Evolutionary conservation across 2,797 vertebrate species (phyloP).

Genomic region (Channallabes apus): DNA sequence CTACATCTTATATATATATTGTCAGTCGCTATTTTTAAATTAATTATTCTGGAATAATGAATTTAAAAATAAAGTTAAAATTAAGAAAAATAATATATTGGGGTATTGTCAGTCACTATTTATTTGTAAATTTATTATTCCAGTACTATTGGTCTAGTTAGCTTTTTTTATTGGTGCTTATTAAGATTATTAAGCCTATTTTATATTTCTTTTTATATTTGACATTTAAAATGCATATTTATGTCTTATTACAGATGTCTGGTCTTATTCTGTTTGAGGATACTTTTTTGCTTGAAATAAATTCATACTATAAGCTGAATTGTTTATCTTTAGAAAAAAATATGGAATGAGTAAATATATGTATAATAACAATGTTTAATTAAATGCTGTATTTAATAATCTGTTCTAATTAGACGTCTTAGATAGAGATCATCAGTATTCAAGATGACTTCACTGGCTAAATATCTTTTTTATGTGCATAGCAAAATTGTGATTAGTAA

Average conservation of each 20-base stretch:
- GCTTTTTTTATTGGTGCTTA: not conserved
- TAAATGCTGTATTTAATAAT: not conserved
- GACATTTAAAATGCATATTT: not conserved
- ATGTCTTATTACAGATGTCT: not conserved
- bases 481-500: not conserved
- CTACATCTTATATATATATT: not conserved
- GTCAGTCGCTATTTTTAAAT: not conserved
- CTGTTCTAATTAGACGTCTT: not conserved
- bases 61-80: too few relatives aligned
- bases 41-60: not conserved
- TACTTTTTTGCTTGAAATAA: not conserved
- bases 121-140: not conserved
- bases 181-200: not conserved
- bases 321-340: not conserved
- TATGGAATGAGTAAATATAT: not conserved
- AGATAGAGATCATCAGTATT: not conserved
- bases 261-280: not conserved
- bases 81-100: too few relatives aligned
- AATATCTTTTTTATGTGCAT: not conserved
- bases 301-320: not conserved
- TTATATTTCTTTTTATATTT: not conserved
- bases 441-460: not conserved
- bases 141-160: too few relatives aligned
- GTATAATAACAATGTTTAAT: not conserved
- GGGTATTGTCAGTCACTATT: not conserved